Evolutionary conservation across 2,888 invertebrate species (phyloP).

Genomic region (Pristionchus arcanus): DNA sequence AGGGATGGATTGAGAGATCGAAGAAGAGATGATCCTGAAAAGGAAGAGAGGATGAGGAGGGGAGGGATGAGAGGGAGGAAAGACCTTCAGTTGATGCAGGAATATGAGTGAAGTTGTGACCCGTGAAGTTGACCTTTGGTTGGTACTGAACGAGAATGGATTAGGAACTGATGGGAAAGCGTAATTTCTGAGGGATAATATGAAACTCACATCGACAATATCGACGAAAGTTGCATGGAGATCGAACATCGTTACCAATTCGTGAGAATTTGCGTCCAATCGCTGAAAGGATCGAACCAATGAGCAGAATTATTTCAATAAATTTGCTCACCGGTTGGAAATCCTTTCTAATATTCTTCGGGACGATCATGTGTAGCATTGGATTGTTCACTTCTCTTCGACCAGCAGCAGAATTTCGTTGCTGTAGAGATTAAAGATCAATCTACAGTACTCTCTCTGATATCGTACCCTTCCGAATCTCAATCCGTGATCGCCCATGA

Average conservation of each 20-base stretch:
- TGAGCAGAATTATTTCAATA: not conserved
- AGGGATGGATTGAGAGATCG: constrained; percentile 40
- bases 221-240: constrained; percentile 46
- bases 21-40: constrained; percentile 46
- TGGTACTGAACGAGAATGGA: constrained; percentile 16
- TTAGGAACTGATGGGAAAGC: not conserved
- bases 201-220: constrained; percentile 5
- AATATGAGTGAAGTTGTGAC: constrained; percentile 34
- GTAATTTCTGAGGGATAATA: not conserved
- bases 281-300: not conserved
- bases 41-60: not conserved
- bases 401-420: constrained; percentile 28
- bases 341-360: constrained; percentile 15
- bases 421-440: constrained; percentile 33
- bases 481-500: constrained; percentile 70
- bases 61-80: not conserved
- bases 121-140: constrained; percentile 34
- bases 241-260: constrained; percentile 42
- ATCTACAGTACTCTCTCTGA: not conserved
- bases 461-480: constrained; percentile 55
- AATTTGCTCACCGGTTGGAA: not conserved
- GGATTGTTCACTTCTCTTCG: constrained; percentile 48
- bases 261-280: not conserved
- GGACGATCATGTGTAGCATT: constrained; percentile 50
- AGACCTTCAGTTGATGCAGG: not conserved